A percentile compares a stretch with the other conserved stretches of the same genome.
Evolutionary conservation across 2,888 invertebrate species (phyloP).

Genomic region (Andrena dorsata): DNA sequence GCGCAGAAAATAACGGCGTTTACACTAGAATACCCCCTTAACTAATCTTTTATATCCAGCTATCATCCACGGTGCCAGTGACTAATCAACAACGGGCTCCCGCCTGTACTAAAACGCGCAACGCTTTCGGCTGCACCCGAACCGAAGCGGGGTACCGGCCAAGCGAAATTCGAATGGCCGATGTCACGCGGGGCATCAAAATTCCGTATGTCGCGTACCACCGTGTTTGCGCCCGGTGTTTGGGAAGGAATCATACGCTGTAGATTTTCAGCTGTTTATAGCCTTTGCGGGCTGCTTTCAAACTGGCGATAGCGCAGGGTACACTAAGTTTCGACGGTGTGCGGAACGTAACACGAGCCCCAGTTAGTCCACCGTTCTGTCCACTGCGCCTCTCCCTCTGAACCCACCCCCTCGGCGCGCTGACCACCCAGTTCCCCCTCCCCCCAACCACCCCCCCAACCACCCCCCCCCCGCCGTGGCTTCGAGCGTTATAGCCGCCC

Average conservation of each 20-base stretch:
- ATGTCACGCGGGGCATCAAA: slow-evolving; percentile 6
- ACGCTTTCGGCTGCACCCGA: not conserved
- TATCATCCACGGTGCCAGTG: no score
- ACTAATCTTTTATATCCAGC: no score
- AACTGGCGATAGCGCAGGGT: slow-evolving; percentile 66
- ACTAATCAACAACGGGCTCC: not conserved
- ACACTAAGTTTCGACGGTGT: slow-evolving; percentile 75
- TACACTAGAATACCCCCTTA: no score
- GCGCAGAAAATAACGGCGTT: no score
- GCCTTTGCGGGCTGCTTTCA: slow-evolving; percentile 42
- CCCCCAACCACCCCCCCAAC: slow-evolving; percentile 33
- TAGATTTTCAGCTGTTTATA: slow-evolving; percentile 59
- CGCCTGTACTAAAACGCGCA: not conserved
- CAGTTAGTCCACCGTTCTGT: slow-evolving; percentile 81
- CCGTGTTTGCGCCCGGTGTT: slow-evolving; percentile 22
- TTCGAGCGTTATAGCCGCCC: slow-evolving; percentile 70
- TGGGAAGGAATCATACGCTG: slow-evolving; percentile 34
- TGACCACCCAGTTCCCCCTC: slow-evolving; percentile 40
- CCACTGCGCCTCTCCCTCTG: slow-evolving; percentile 76
- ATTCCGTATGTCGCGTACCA: slow-evolving; percentile 4
- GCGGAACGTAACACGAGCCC: slow-evolving; percentile 81
- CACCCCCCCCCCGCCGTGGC: slow-evolving; percentile 56
- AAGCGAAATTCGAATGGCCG: not conserved
- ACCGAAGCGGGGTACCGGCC: not conserved
- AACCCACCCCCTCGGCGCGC: slow-evolving; percentile 61